Percentiles rank a stretch among this genome's conserved stretches.
Conservation (phyloP, 2,888 invertebrate species). For the Amiota communis region DNA sequence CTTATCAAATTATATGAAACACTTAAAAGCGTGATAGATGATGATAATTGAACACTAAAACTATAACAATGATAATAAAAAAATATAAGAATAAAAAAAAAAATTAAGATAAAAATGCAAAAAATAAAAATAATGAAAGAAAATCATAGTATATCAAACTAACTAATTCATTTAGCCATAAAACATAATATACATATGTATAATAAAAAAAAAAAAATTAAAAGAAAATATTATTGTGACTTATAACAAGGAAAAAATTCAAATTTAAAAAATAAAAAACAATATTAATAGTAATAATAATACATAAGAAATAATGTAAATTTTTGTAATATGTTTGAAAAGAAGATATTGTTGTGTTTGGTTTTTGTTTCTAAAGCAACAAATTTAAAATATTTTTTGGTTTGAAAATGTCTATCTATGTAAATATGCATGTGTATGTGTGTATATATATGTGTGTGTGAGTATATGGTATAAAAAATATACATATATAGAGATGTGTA, state of each 20-base stretch:
- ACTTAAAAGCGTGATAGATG: too few relatives aligned
- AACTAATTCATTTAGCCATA: constrained; percentile 3
- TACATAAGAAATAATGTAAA: constrained; percentile 37
- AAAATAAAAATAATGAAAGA: constrained; percentile 15
- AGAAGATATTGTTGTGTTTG: background rate
- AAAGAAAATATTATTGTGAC: constrained; percentile 10
- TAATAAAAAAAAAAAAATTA: background rate
- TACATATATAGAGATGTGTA: too few relatives aligned
- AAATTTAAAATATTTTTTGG: constrained; percentile 33
- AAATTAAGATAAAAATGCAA: constrained; percentile 10
- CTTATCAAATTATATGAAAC: too few relatives aligned
- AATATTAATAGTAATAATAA: constrained; percentile 36
- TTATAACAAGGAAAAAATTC: constrained; percentile 38
- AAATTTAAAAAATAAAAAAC: constrained; percentile 29
- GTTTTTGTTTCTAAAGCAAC: constrained; percentile 31
- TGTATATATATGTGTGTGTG: background rate
- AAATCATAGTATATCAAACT: background rate
- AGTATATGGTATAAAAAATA: too few relatives aligned
- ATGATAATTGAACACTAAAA: too few relatives aligned
- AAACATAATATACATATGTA: background rate
- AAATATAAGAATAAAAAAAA: background rate
- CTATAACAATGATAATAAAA: background rate
- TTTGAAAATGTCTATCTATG: background rate
- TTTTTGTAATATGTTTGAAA: constrained; percentile 2
- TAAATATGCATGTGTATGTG: background rate